Conservation (phyloP, 2,888 invertebrate species). For the Chymomyza fuscimana region DNA sequence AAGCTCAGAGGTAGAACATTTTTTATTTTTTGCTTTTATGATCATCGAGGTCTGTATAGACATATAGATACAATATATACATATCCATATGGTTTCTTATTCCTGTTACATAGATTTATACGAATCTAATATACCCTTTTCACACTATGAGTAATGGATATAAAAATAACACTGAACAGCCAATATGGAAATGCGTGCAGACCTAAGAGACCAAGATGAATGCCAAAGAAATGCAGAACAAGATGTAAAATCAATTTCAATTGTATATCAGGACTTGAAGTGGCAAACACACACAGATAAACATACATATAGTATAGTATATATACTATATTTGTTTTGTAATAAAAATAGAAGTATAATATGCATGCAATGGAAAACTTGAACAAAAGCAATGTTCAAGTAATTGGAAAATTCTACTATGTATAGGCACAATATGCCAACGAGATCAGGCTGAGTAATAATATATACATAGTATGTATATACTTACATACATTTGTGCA, state of each 20-base stretch:
- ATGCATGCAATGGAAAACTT: conserved; percentile 27
- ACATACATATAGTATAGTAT: conserved; percentile 5
- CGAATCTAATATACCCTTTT: background rate
- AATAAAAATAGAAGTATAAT: conserved; percentile 59
- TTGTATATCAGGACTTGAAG: background rate
- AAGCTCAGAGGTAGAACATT: too few species aligned
- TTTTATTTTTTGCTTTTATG: too few species aligned
- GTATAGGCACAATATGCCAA: conserved; percentile 6
- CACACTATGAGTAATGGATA: background rate
- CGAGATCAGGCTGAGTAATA: conserved; percentile 13
- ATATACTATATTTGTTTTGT: conserved; percentile 32
- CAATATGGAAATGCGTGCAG: background rate
- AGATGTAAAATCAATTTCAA: conserved; percentile 4
- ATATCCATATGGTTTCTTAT: too few species aligned
- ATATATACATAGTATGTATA: conserved; percentile 14
- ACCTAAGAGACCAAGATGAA: conserved; percentile 3
- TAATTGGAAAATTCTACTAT: conserved; percentile 59
- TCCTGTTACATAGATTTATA: background rate
- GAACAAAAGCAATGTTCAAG: conserved; percentile 29
- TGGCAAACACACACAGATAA: conserved; percentile 14
- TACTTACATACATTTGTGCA: conserved; percentile 14
- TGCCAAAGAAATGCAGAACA: conserved; percentile 15
- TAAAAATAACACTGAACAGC: background rate
- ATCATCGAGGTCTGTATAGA: too few species aligned
- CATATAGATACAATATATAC: too few species aligned